These are phyloP conservation scores for Gortyna flavago DNA, from an alignment of 2,888 invertebrate species.

Conservation along the genomic window DNA sequence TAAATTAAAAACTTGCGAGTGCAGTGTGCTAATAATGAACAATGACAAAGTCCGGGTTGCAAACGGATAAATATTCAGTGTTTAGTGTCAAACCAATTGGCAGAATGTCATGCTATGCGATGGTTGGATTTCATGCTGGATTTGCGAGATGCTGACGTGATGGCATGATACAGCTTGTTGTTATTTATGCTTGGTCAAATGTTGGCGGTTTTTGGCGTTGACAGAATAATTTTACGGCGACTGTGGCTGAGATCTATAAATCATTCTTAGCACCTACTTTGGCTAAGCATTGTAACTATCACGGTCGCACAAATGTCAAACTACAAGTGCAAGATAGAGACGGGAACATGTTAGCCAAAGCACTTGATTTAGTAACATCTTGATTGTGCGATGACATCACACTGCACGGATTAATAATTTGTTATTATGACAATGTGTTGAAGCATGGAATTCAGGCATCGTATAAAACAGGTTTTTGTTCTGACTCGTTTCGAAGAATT, in stretches of 20 bases:
- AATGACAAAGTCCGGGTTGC: constrained; percentile 66
- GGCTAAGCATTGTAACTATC: too few relatives aligned
- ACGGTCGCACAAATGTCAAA: background rate
- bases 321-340: background rate
- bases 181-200: background rate
- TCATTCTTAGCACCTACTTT: background rate
- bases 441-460: too few relatives aligned
- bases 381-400: too few relatives aligned
- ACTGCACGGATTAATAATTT: too few relatives aligned
- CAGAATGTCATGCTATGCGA: constrained; percentile 16
- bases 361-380: background rate
- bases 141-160: constrained; percentile 5
- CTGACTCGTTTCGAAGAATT: too few relatives aligned
- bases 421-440: too few relatives aligned
- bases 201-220: background rate
- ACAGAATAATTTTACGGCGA: background rate
- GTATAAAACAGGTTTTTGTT: too few relatives aligned
- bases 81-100: constrained; percentile 49
- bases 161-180: background rate
- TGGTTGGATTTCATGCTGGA: background rate
- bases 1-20: constrained; percentile 72
- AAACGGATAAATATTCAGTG: constrained; percentile 71
- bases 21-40: constrained; percentile 68
- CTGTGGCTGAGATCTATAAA: background rate
- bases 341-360: background rate